These are phyloP conservation scores for Prietella phreatophila DNA, from an alignment of 2,113 vertebrate genomes.

Conservation along the genomic window DNA sequence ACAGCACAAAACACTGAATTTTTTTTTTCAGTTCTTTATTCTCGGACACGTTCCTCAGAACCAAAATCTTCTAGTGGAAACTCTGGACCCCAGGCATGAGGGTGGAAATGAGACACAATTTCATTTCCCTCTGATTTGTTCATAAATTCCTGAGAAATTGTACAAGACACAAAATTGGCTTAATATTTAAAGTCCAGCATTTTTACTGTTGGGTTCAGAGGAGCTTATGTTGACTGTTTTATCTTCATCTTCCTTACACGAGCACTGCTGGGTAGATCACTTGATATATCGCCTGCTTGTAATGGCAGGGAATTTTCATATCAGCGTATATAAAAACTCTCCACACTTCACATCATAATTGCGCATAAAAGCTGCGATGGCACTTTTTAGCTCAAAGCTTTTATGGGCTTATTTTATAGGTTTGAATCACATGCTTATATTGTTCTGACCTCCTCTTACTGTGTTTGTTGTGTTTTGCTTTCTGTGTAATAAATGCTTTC, in stretches of 20 bases:
- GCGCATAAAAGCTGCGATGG: neutral
- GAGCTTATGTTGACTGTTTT: neutral
- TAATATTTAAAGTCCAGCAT: neutral
- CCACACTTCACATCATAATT: neutral
- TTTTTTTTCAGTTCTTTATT: too few relatives aligned
- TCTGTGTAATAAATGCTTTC: neutral
- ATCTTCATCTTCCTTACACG: constrained; percentile 6
- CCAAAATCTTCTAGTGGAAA: too few relatives aligned
- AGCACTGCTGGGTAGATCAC: constrained; percentile 14
- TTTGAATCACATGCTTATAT: neutral
- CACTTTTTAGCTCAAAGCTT: neutral
- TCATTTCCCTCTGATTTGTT: neutral
- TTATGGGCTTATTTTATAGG: neutral
- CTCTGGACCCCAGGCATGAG: neutral
- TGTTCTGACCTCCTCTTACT: neutral
- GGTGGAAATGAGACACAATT: neutral
- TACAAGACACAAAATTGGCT: neutral
- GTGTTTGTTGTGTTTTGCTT: constrained; percentile 4
- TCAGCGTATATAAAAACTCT: neutral
- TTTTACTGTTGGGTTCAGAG: neutral
- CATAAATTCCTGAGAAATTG: neutral
- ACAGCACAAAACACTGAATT: too few relatives aligned
- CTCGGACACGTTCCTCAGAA: too few relatives aligned
- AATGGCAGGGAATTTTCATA: neutral
- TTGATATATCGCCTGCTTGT: neutral